Conservation (phyloP, 2,888 invertebrate genomes). For the Beris chalybata region DNA sequence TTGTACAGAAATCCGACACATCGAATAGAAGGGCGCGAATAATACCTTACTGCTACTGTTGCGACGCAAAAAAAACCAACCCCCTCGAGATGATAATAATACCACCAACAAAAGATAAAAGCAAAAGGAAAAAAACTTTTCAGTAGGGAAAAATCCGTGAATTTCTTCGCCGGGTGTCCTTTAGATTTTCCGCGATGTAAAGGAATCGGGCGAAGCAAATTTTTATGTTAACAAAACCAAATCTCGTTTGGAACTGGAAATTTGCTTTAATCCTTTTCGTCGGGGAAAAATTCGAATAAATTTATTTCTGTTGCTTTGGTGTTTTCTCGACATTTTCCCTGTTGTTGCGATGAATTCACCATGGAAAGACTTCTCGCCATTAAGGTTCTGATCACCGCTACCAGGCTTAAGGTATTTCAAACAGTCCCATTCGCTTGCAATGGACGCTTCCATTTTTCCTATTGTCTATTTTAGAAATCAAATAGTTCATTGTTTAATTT, state of each 20-base stretch:
- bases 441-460: no score
- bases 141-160: conserved; percentile 18
- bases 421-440: no score
- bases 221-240: conserved; percentile 26
- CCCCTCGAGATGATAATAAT: conserved; percentile 21
- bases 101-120: conserved; percentile 20
- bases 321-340: no score
- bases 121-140: not conserved
- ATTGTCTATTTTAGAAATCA: no score
- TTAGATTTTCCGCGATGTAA: not conserved
- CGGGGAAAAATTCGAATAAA: no score
- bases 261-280: no score
- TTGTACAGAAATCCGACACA: not conserved
- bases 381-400: no score
- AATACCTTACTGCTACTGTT: not conserved
- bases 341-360: no score
- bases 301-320: no score
- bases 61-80: not conserved
- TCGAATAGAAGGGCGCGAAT: conserved; percentile 1
- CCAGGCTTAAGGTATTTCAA: no score
- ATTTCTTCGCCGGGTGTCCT: conserved; percentile 7
- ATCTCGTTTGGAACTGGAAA: not conserved
- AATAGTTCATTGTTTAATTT: no score
- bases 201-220: conserved; percentile 15
- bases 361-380: no score